These are phyloP conservation scores for Phoebastria nigripes DNA, from an alignment of 2,797 vertebrate genomes.

Conservation along the genomic window DNA sequence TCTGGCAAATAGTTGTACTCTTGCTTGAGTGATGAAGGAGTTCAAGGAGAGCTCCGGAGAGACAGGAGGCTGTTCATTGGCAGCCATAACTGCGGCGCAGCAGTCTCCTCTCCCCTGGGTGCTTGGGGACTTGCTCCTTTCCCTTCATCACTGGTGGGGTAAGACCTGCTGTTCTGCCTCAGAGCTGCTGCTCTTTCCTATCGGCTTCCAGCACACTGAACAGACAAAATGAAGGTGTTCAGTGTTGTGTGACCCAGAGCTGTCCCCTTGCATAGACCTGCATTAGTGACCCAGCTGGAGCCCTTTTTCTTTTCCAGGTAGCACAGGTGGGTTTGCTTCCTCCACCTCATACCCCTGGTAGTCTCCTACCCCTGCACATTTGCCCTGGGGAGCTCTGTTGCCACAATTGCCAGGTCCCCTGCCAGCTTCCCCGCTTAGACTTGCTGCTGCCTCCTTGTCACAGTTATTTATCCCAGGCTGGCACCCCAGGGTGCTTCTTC, in stretches of 20 bases:
- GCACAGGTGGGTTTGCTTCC: not conserved
- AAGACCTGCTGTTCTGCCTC: not conserved
- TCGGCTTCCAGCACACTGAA: not conserved
- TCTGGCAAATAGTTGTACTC: conserved; percentile 13
- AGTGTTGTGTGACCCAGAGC: not conserved
- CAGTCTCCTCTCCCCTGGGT: not conserved
- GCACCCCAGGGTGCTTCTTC: not conserved
- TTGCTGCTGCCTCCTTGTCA: not conserved
- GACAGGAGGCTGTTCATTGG: not conserved
- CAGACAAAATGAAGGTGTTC: not conserved
- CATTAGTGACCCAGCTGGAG: not conserved
- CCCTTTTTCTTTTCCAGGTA: not conserved
- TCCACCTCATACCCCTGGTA: not conserved
- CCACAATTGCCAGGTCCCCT: not conserved
- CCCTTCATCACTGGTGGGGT: not conserved
- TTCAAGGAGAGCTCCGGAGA: not conserved
- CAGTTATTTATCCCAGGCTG: not conserved
- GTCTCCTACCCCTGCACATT: not conserved
- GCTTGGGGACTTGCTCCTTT: not conserved
- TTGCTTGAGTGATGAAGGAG: not conserved
- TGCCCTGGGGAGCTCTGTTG: not conserved
- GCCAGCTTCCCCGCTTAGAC: not conserved
- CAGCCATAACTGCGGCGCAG: rapidly evolving
- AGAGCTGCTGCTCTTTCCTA: not conserved
- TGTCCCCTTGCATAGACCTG: not conserved